Percentiles rank a stretch among this genome's conserved stretches.
These are phyloP conservation scores for Dendrolimus pini DNA, from an alignment of 2,888 invertebrate genomes.

Conservation along the genomic window DNA sequence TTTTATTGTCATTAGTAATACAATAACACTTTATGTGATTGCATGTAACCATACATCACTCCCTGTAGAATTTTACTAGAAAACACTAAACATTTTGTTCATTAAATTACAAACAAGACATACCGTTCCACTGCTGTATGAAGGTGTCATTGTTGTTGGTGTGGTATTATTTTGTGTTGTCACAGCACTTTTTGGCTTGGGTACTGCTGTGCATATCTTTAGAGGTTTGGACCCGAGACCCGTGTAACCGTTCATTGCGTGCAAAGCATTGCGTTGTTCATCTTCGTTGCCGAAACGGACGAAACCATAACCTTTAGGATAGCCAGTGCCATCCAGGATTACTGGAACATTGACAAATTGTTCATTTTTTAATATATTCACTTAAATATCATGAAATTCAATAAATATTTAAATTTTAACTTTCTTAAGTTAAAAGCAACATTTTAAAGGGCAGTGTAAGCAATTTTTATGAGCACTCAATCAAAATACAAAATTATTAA, in stretches of 20 bases:
- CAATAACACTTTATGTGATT: too few species aligned
- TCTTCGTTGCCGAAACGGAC: conserved; percentile 96
- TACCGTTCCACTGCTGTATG: conserved; percentile 56
- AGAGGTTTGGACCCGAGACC: conserved; percentile 92
- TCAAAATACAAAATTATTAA: too few species aligned
- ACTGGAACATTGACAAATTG: conserved; percentile 72
- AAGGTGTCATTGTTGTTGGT: conserved; percentile 29
- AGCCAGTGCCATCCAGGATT: conserved; percentile 91
- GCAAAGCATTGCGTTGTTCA: conserved; percentile 93
- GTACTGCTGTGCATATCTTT: conserved; percentile 95
- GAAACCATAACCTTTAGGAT: conserved; percentile 97
- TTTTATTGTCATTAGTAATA: too few species aligned
- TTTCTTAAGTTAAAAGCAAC: too few species aligned
- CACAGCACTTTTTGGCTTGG: conserved; percentile 81
- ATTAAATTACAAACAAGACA: conserved; percentile 11
- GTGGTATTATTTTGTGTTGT: conserved; percentile 22
- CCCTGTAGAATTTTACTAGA: too few species aligned
- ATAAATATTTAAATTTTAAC: too few species aligned
- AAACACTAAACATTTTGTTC: too few species aligned
- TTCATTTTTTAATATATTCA: too few species aligned
- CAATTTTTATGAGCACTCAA: too few species aligned
- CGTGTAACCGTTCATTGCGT: conserved; percentile 94
- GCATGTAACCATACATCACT: too few species aligned
- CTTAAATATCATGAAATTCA: too few species aligned
- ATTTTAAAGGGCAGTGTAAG: too few species aligned